Conservation (phyloP, 64 coral and sea anemone genomes). For the Dendrophyllia cribrosa region DNA sequence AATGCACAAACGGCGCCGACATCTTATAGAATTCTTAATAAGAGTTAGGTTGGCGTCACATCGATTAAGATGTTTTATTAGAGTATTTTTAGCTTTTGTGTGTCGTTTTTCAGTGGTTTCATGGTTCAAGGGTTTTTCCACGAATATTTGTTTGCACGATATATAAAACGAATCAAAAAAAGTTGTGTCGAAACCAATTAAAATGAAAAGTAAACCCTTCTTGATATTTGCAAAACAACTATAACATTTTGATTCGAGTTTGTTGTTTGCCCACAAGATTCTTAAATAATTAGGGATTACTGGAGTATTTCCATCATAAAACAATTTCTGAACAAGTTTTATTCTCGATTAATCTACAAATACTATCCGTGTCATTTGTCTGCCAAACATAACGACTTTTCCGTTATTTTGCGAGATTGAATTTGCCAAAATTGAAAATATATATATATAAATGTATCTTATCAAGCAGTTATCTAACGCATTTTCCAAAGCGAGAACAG, state of each 20-base stretch:
- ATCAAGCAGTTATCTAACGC: background rate
- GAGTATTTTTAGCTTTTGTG: constrained; percentile 23
- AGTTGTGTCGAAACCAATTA: constrained; percentile 3
- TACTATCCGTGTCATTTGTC: background rate
- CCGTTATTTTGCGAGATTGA: background rate
- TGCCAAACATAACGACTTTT: background rate
- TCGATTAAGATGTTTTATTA: constrained; percentile 33
- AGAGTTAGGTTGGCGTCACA: constrained; percentile 8
- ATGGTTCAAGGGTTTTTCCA: constrained; percentile 7
- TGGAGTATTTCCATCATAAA: background rate
- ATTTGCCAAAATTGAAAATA: background rate
- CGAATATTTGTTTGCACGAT: background rate
- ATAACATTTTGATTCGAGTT: background rate
- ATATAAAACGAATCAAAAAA: background rate
- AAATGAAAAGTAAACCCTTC: background rate
- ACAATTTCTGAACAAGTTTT: background rate
- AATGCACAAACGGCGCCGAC: constrained; percentile 45
- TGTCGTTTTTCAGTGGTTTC: background rate
- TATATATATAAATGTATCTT: background rate
- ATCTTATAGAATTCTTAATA: constrained; percentile 18
- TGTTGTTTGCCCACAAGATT: background rate
- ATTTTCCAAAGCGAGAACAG: constrained; percentile 6
- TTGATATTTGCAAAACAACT: constrained; percentile 21
- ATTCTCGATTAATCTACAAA: background rate
- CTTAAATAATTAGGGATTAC: background rate